Conservation (phyloP, 2,113 vertebrate genomes). For the Physeter macrocephalus region DNA sequence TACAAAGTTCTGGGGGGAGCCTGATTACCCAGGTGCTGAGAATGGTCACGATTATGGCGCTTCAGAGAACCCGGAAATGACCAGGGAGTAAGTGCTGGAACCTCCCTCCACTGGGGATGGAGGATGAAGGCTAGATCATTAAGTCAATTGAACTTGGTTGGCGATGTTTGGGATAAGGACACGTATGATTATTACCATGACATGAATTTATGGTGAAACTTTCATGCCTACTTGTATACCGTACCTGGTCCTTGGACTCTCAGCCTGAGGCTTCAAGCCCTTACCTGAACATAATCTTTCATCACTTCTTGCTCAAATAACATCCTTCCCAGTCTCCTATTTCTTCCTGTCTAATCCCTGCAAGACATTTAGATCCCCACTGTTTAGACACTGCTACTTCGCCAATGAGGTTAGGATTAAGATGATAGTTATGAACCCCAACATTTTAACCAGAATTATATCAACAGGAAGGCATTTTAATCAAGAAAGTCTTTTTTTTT, state of each 20-base stretch:
- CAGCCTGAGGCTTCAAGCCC: not conserved
- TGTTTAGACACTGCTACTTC: not conserved
- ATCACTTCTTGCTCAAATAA: not conserved
- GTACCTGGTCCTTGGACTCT: not conserved
- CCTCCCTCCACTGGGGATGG: not conserved
- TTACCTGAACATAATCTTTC: not conserved
- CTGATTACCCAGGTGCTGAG: constrained; percentile 40
- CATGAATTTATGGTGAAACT: not conserved
- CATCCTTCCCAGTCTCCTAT: not conserved
- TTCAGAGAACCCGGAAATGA: constrained; percentile 83
- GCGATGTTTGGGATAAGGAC: not conserved
- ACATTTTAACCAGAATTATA: not conserved
- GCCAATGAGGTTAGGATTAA: not conserved
- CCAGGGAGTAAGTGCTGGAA: constrained; percentile 81
- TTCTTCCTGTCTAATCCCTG: not conserved
- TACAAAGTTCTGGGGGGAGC: not conserved
- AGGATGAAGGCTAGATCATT: not conserved
- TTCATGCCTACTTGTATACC: not conserved
- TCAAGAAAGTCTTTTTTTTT: constrained; percentile 3
- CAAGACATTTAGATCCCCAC: not conserved
- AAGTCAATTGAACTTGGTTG: not conserved
- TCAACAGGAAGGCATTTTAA: not conserved
- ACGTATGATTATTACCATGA: not conserved
- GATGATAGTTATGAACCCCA: not conserved
- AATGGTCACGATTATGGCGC: constrained; percentile 77